phyloP scores from a whole-genome alignment of 1,140 invertebrate genomes.

The Alviniconcha marisindica region DNA sequence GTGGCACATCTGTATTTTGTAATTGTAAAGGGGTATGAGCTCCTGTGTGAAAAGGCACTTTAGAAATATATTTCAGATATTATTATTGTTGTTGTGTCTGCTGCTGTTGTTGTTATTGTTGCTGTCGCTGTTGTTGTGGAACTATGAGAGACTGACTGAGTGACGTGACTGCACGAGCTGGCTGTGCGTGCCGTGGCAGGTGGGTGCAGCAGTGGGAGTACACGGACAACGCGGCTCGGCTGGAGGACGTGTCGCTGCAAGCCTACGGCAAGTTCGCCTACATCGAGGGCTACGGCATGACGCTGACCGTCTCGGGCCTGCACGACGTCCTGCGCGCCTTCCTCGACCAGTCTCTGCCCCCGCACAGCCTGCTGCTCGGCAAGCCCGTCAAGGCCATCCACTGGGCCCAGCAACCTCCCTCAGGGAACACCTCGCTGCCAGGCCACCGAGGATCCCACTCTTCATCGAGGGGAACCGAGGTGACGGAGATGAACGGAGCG shows the following conservation, averaged over 20 bases:
- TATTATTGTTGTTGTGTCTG: background rate
- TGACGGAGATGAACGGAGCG: background rate
- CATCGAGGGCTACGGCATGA: constrained; percentile 23
- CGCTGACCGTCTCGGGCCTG: constrained; percentile 23
- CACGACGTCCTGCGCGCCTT: constrained; percentile 18
- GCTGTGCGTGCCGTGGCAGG: background rate
- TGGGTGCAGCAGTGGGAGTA: constrained; percentile 31
- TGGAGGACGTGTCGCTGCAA: constrained; percentile 15
- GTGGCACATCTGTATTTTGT: too few species aligned
- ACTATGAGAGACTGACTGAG: too few species aligned
- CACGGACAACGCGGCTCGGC: constrained; percentile 25
- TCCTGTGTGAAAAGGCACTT: too few species aligned
- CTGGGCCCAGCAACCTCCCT: background rate
- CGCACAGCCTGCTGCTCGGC: background rate
- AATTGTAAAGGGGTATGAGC: too few species aligned
- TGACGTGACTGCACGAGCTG: too few species aligned
- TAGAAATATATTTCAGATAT: too few species aligned
- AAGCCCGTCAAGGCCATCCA: constrained; percentile 5
- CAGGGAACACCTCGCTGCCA: background rate
- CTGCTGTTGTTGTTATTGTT: background rate
- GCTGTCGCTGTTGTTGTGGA: background rate
- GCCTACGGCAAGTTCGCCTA: constrained; percentile 33
- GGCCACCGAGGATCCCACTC: too few species aligned
- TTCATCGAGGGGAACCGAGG: too few species aligned
- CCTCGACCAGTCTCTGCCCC: constrained; percentile 2